These are phyloP conservation scores for Menura novaehollandiae DNA, from an alignment of 2,113 vertebrate species.

Conservation along the genomic window DNA sequence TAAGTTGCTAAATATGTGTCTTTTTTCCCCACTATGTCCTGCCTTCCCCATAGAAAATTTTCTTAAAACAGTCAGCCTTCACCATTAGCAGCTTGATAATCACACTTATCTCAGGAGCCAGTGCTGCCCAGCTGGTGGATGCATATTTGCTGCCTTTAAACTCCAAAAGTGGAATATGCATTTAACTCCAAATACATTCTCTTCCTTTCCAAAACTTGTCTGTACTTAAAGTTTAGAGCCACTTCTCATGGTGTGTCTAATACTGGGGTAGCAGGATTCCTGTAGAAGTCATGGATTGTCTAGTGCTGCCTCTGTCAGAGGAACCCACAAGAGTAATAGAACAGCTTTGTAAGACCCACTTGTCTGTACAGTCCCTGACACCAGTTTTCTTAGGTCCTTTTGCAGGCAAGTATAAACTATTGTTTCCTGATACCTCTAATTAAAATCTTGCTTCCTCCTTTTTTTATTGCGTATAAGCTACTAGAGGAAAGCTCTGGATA, in stretches of 20 bases:
- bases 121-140: not conserved
- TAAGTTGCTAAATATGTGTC: not conserved
- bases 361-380: not conserved
- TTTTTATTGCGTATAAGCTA: not conserved
- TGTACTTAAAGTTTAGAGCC: not conserved
- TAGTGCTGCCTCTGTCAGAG: not conserved
- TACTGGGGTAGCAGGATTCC: not conserved
- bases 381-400: not conserved
- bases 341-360: not conserved
- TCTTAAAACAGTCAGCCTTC: not conserved
- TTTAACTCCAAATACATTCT: not conserved
- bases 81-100: not conserved
- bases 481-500: not conserved
- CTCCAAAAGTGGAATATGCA: not conserved
- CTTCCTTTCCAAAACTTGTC: not conserved
- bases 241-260: not conserved
- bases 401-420: not conserved
- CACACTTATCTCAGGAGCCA: not conserved
- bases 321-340: not conserved
- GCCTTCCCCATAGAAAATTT: not conserved
- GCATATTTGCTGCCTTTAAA: not conserved
- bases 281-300: not conserved
- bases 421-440: not conserved
- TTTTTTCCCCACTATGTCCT: not conserved
- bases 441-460: not conserved